A percentile compares a stretch with the other conserved stretches of the same genome.
Evolutionary conservation across 2,888 invertebrate genomes (phyloP).

Genomic region (Scrobipalpa atriplicella): DNA sequence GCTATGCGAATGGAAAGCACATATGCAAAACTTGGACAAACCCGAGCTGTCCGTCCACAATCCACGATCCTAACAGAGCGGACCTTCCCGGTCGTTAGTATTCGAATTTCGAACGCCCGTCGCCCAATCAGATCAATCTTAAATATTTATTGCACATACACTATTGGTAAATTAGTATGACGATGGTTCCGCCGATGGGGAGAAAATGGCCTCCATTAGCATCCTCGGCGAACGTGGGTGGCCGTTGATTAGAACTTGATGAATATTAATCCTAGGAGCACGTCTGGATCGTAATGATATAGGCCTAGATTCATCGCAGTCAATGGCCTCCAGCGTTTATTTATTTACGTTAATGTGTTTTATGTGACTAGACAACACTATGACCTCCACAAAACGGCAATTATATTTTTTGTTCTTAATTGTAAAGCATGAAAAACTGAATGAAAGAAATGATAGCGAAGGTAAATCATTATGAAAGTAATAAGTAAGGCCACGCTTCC

Average conservation of each 20-base stretch:
- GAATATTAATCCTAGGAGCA: conserved; percentile 64
- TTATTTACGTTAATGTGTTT: background rate
- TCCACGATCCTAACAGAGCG: conserved; percentile 7
- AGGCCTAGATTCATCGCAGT: conserved; percentile 5
- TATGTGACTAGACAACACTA: background rate
- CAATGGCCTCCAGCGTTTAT: conserved; percentile 11
- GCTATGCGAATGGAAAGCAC: conserved; percentile 19
- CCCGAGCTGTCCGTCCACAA: conserved; percentile 22
- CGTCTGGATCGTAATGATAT: conserved; percentile 18
- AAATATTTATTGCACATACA: conserved; percentile 81
- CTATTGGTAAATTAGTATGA: conserved; percentile 79
- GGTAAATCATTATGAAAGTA: conserved; percentile 41
- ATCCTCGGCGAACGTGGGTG: conserved; percentile 71
- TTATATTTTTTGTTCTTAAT: background rate
- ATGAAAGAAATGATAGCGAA: conserved; percentile 25
- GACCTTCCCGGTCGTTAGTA: conserved; percentile 60
- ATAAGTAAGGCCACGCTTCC: conserved; percentile 52
- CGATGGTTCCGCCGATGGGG: conserved; percentile 75
- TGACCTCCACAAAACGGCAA: background rate
- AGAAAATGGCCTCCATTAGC: conserved; percentile 68
- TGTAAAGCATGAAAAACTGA: background rate
- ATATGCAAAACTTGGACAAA: conserved; percentile 16
- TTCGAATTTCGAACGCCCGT: conserved; percentile 62
- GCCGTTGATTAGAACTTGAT: conserved; percentile 76
- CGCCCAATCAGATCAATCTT: conserved; percentile 79